Evolutionary conservation across 1,140 invertebrate species (phyloP).

Genomic region (Pectinophora gossypiella): DNA sequence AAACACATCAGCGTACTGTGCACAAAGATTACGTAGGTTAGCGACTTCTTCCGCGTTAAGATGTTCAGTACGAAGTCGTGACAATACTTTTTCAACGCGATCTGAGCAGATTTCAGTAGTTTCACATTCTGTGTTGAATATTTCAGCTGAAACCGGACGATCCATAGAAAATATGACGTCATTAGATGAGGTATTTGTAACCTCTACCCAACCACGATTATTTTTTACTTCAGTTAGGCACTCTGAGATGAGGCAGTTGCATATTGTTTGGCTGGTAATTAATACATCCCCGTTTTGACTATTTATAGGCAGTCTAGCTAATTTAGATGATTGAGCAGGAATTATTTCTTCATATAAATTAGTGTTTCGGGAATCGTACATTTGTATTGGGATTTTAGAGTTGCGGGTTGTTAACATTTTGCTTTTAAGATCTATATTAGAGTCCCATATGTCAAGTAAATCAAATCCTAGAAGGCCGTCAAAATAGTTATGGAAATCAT

Average conservation of each 20-base stretch:
- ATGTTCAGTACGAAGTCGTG: neutral
- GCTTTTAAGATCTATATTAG: neutral
- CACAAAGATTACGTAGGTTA: neutral
- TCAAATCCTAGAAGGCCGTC: too few species aligned
- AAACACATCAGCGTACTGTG: neutral
- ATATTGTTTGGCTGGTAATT: neutral
- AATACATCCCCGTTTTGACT: neutral
- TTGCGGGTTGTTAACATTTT: neutral
- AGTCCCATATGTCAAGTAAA: neutral
- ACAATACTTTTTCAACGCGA: too few species aligned
- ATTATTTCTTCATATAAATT: neutral
- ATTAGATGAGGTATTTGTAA: neutral
- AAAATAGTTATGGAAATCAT: too few species aligned
- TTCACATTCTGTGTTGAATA: neutral
- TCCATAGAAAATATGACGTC: conserved; percentile 1
- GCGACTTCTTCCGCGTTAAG: neutral
- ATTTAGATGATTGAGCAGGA: neutral
- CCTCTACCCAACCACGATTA: neutral
- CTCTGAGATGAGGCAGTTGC: too few species aligned
- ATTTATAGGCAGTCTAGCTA: neutral
- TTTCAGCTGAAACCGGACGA: neutral
- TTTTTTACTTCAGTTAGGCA: neutral
- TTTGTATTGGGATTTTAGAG: neutral
- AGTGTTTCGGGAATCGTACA: neutral
- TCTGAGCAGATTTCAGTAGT: neutral